These are phyloP conservation scores for Sebastes schlegelii DNA, from an alignment of 2,113 vertebrate genomes.

Conservation along the genomic window DNA sequence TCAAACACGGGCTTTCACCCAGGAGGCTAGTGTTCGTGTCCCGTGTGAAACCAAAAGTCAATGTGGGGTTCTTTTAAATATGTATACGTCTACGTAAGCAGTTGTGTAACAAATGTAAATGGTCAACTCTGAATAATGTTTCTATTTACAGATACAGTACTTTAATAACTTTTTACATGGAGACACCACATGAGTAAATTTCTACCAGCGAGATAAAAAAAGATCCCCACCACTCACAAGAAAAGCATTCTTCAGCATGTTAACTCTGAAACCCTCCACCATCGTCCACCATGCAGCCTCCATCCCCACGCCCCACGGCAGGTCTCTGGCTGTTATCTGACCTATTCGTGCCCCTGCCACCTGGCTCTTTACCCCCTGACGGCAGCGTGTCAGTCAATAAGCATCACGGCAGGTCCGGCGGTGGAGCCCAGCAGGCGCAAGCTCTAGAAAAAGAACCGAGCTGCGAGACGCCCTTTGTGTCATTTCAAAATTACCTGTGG, in stretches of 20 bases:
- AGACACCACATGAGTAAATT: background rate
- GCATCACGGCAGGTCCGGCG: conserved; percentile 49
- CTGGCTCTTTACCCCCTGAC: conserved; percentile 52
- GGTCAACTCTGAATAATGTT: too few relatives aligned
- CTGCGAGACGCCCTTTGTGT: conserved; percentile 64
- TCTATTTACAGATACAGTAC: too few relatives aligned
- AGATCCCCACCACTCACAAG: background rate
- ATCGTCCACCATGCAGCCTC: conserved; percentile 12
- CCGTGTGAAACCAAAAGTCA: too few relatives aligned
- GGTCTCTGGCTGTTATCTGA: conserved; percentile 50
- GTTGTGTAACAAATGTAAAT: too few relatives aligned
- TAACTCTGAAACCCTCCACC: conserved; percentile 4
- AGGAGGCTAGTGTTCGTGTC: too few relatives aligned
- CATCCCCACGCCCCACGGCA: conserved; percentile 8
- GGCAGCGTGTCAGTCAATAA: conserved; percentile 62
- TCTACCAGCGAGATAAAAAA: background rate
- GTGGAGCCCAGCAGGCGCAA: conserved; percentile 53
- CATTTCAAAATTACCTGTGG: conserved; percentile 54
- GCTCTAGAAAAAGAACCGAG: conserved; percentile 55
- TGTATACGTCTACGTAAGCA: too few relatives aligned
- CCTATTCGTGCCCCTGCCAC: conserved; percentile 63
- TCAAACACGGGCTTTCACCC: too few relatives aligned
- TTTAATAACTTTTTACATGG: too few relatives aligned
- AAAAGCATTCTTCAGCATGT: background rate
- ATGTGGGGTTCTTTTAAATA: too few relatives aligned